Base-by-base conservation (phyloP, 2,888 invertebrate genomes). In the Ophion costatus region DNA sequence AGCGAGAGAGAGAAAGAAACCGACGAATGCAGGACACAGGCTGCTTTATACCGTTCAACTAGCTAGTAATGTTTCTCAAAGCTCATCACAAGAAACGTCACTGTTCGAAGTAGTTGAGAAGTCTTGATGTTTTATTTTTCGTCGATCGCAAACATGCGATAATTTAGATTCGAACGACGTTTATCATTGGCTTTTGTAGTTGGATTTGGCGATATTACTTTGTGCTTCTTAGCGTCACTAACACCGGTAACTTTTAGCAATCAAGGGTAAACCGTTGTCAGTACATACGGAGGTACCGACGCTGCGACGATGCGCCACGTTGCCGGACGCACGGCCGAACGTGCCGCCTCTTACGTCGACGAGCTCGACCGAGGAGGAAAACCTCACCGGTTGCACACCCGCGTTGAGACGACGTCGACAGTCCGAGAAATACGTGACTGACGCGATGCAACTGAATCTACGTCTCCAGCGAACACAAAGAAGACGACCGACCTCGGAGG, bases 371-470 rank as follows among this genome's bases (percentile, higher is more conserved):
- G 93, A 93, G 85, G 94, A 93, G 59, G 93, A 93, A 84, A 93
- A 92, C 87, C 88, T 94, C 73, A 92, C 92, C 7, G 93, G 93
- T 61, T 94, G 94, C 85, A 96, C 96, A 0, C 96, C 96, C 91
- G 97, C 97, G 64, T 94, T 98, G 59, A 95, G 98, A 24, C 95
- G 98, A 51, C 96, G 97, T 89, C 96, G 97, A 89, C 96, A 96
- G 64, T 94, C 95, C 82, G 98, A 98, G 87, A 98, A 98, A 94
- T 98, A 98, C 94, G 97, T 98, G 38, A 96, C 96, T 42, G 98
- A 98, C 94, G 97, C 97, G 85, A 96, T 97, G 85, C 97, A 98
- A 92, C 94, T 98, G 90, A 97, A 97, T 94, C 95, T 98, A 90
- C 95, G 97, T 85, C 97, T 97, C 94, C 96, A 96, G 91, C 94